Evolutionary conservation across 1,140 invertebrate species (phyloP), one percentile per base, ranked within the genome.

Genomic region (Mycetomoellerius zeteki): DNA sequence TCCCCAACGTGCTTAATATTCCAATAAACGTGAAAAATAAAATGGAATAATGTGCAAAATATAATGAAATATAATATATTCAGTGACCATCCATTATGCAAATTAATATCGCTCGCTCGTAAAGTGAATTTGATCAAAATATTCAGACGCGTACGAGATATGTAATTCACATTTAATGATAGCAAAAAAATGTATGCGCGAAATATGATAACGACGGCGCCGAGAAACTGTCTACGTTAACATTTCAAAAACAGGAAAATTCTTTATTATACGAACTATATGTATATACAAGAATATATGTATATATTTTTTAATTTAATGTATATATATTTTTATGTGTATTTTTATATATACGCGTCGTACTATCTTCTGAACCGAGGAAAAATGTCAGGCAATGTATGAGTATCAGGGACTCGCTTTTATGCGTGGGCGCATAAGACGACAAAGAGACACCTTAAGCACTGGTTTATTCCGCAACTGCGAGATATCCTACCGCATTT

Each of bases 371-470:
- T 19, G n/a, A 69, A 7, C 37, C 6, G 30, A 7, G 77, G 16
- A 80, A 67, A 86, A 47, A 50, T 7, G 67, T n/a, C 30, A 30
- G 71, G 16, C 33, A 64, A 62, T 37, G 76, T 50, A 81, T 27
- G 80, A 85, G 50, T 80, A 64, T 85, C 72, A 86, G 82, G 67
- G 67, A 81, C 78, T 47, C 80, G 82, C 82, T 88, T 88, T 86
- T 85, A 67, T 75, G 33, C 81, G 43, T 58, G 69, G 19, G 7
- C 60, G 85, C 72, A 80, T 64, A 88, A 82, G 89, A 88, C 60
- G 78, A 91, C 86, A 86, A 85, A 88, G 60, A 71, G 85, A 85
- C 75, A 69, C 87, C 89, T 90, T 89, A 87, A 90, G 85, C 77
- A 84, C 64, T 58, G 52, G 84, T 71, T 87, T 73, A 82, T 71